Evolutionary conservation across 2,113 vertebrate genomes (phyloP).

Genomic region (Oceanites oceanicus): DNA sequence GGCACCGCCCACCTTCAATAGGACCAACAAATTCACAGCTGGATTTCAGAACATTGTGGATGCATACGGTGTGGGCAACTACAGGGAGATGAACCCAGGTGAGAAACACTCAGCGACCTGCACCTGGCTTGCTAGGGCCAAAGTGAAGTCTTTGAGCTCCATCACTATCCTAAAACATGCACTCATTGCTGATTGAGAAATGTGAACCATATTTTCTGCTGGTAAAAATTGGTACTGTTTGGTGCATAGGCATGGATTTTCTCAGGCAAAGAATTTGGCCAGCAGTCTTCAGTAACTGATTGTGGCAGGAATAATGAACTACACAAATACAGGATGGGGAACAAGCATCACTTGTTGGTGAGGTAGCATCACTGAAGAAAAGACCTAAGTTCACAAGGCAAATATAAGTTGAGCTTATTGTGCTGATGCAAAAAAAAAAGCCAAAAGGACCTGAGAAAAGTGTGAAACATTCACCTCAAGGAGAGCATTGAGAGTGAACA

Average conservation of each 20-base stretch:
- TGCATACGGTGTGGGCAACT: slow-evolving; percentile 92
- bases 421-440: neutral
- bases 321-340: neutral
- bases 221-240: neutral
- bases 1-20: slow-evolving; percentile 94
- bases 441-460: neutral
- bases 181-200: neutral
- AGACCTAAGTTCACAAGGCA: neutral
- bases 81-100: slow-evolving; percentile 97
- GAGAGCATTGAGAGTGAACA: neutral
- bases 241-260: neutral
- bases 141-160: neutral
- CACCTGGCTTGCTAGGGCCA: neutral
- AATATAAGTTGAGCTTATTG: neutral
- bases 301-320: neutral
- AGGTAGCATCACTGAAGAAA: neutral
- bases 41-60: slow-evolving; percentile 98
- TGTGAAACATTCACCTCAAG: neutral
- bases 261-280: neutral
- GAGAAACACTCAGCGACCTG: neutral
- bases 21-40: slow-evolving; percentile 95
- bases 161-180: neutral
- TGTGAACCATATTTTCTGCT: neutral
- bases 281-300: neutral
- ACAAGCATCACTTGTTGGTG: neutral